Conservation (phyloP, 2,797 vertebrate species). For the Pseudotriccus pelzelni region DNA sequence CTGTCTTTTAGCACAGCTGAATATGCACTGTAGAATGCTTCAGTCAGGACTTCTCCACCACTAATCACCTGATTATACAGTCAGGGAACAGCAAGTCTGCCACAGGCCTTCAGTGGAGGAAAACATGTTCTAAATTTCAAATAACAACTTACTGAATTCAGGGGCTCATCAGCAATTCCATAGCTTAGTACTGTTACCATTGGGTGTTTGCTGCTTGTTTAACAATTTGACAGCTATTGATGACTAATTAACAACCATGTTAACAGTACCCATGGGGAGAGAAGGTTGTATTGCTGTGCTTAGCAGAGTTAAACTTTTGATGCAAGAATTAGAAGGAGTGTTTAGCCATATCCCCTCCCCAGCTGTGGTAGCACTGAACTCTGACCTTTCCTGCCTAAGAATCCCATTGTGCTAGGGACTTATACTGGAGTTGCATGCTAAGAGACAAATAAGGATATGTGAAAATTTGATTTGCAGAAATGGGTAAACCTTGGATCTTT, state of each 20-base stretch:
- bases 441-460: background rate
- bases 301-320: slow-evolving; percentile 2
- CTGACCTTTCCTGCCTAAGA: background rate
- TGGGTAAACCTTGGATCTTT: background rate
- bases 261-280: background rate
- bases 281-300: background rate
- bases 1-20: background rate
- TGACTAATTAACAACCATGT: slow-evolving; percentile 13
- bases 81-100: slow-evolving; percentile 9
- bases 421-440: background rate
- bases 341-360: background rate
- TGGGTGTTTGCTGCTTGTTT: background rate
- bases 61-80: slow-evolving; percentile 31
- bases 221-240: slow-evolving; percentile 33
- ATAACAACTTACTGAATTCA: background rate
- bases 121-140: slow-evolving; percentile 39
- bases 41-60: background rate
- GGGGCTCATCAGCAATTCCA: background rate
- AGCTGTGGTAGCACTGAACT: background rate
- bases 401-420: background rate
- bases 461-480: background rate
- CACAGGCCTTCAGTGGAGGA: background rate
- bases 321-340: background rate
- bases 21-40: background rate
- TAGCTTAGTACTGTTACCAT: background rate